These are phyloP conservation scores for Drosophila prolongata DNA, from an alignment of 2,888 invertebrate genomes.

Conservation along the genomic window DNA sequence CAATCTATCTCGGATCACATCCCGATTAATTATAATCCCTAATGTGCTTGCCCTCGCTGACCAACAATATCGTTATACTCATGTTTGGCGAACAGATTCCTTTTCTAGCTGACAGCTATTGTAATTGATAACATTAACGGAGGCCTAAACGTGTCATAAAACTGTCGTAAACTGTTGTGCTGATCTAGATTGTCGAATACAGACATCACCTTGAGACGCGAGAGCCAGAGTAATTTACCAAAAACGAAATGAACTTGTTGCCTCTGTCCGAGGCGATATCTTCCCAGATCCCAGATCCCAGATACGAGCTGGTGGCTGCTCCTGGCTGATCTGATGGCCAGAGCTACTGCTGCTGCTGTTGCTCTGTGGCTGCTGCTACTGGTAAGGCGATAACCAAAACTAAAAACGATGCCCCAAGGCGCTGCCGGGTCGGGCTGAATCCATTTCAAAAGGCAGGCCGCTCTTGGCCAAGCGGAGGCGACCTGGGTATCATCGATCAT, in stretches of 20 bases:
- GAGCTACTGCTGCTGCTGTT: slow-evolving; percentile 1
- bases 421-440: slow-evolving; percentile 66
- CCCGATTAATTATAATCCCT: slow-evolving; percentile 18
- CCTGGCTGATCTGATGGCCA: slow-evolving; percentile 28
- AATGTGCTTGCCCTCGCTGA: slow-evolving; percentile 5
- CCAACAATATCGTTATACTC: slow-evolving; percentile 25
- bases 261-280: slow-evolving; percentile 35
- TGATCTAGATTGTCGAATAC: slow-evolving; percentile 80
- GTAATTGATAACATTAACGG: slow-evolving; percentile 68
- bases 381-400: slow-evolving; percentile 72
- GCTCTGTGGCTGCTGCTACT: slow-evolving; percentile 41
- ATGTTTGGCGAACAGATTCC: slow-evolving; percentile 18
- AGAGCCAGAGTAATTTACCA: slow-evolving; percentile 69
- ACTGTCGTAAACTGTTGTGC: slow-evolving; percentile 63
- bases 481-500: slow-evolving; percentile 77
- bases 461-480: slow-evolving; percentile 41
- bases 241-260: slow-evolving; percentile 78
- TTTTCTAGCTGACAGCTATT: slow-evolving; percentile 52
- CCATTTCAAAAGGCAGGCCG: slow-evolving; percentile 72
- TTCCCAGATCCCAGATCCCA: slow-evolving; percentile 47
- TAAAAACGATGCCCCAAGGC: slow-evolving; percentile 70
- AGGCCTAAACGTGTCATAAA: slow-evolving; percentile 70
- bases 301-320: slow-evolving; percentile 23
- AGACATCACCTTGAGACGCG: slow-evolving; percentile 68
- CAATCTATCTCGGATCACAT: neutral